Evolutionary conservation across 2,888 invertebrate genomes (phyloP).

Genomic region (Tipula vernalis): DNA sequence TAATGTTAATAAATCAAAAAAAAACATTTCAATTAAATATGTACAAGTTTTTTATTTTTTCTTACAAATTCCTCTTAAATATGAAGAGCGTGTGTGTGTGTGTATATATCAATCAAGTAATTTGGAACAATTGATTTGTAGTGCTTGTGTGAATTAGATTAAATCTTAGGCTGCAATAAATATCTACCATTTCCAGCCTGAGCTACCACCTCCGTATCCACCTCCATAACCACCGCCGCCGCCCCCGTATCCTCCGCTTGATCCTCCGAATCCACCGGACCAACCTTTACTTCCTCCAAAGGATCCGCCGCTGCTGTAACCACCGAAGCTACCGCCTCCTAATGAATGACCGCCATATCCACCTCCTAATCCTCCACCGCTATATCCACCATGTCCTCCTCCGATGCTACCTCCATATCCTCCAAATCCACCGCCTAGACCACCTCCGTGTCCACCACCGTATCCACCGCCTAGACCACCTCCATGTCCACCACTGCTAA

Average conservation of each 20-base stretch:
- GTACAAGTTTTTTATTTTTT: neutral
- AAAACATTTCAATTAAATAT: neutral
- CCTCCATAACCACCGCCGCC: neutral
- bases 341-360: slow-evolving; percentile 21
- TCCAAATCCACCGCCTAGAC: slow-evolving; percentile 36
- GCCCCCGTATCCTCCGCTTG: neutral
- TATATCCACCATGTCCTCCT: slow-evolving; percentile 13
- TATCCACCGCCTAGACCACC: slow-evolving; percentile 16
- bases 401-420: slow-evolving; percentile 22
- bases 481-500: too few species aligned
- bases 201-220: neutral
- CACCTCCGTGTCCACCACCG: neutral
- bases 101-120: neutral
- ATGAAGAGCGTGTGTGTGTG: neutral
- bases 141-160: neutral
- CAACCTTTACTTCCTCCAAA: neutral
- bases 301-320: neutral
- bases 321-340: slow-evolving; percentile 4
- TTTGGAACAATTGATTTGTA: neutral
- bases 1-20: neutral
- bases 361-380: neutral
- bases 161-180: neutral
- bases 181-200: neutral
- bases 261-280: neutral
- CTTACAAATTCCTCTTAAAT: neutral